Base-by-base conservation (phyloP, 2,797 vertebrate genomes). In the Trichosurus vulpecula region DNA sequence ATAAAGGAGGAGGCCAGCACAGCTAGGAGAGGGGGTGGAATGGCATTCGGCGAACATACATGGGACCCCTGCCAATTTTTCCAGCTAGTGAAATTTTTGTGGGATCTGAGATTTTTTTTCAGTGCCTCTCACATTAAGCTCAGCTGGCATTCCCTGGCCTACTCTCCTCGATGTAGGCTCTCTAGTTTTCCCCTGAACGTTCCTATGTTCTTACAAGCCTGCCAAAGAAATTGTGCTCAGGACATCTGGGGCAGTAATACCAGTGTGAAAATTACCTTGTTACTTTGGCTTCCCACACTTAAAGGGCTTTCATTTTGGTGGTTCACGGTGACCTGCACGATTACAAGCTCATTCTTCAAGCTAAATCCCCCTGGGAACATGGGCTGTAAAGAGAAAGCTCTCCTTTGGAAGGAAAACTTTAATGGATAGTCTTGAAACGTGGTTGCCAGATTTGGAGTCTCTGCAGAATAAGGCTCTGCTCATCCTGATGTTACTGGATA, bases 161-260 rank as follows among this genome's bases (percentile, higher is more conserved):
- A n/a, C 52, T 91, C 92, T 91, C 56, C 92, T 96, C 92, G 14
- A 87, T 89, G 19, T 90, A 1, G n/a, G 92, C 87, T 96, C 97
- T 98, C 96, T 96, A 93, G 95, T 97, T 98, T 97, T 41, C 94
- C 94, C 90, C 94, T 92, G 93, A 95, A 98, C 96, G 97, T 97
- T 94, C 96, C 95, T 97, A 95, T 97, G 94, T 96, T 96, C 96
- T 94, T 96, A 96, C 9, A 1, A 96, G 91, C 97, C 53, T 94
- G 97, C 97, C 97, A 97, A 97, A 93, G 95, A 97, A 97, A 96
- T 54, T 95, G 90, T 35, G 1, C 94, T 97, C 95, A 47, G 92
- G 94, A 97, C 98, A 97, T 97, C 97, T 98, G 97, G 96, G 96
- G 93, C 94, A 97, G 94, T 97, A 97, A 98, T 98, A 95, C 94